Conservation (phyloP, 2,113 vertebrate species). For the Neodon shergylaensis region DNA sequence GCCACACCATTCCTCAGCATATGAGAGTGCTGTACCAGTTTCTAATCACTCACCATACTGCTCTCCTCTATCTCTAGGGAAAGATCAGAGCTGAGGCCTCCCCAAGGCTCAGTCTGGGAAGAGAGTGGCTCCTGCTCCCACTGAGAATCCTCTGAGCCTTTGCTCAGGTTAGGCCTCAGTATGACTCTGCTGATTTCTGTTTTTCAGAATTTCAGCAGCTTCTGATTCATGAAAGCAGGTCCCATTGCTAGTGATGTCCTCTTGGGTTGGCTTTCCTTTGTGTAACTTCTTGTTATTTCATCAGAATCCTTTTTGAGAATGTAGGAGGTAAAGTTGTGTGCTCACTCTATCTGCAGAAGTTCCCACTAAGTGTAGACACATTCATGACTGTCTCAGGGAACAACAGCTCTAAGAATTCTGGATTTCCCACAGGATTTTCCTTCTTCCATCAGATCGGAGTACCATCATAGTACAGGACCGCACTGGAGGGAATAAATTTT, state of each 20-base stretch:
- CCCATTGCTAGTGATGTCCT: background rate
- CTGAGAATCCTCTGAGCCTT: background rate
- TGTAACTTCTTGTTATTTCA: background rate
- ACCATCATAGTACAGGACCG: background rate
- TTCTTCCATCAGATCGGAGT: background rate
- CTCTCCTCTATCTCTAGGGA: background rate
- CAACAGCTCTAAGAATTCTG: background rate
- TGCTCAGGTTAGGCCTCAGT: background rate
- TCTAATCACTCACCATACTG: background rate
- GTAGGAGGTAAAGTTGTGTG: background rate
- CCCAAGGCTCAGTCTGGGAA: background rate
- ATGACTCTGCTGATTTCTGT: background rate
- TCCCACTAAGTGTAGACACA: background rate
- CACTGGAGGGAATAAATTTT: background rate
- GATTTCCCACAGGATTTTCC: slow-evolving; percentile 11
- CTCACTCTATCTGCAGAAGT: background rate
- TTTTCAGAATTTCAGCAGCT: background rate
- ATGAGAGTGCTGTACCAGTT: background rate
- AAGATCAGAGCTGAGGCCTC: background rate
- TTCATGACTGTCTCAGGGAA: background rate
- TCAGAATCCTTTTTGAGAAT: background rate
- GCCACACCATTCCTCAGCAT: background rate
- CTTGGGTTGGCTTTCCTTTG: slow-evolving; percentile 10
- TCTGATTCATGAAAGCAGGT: background rate
- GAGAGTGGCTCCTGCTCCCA: background rate